Conservation (phyloP, 1,140 invertebrate species). For the Ephestia elutella region DNA sequence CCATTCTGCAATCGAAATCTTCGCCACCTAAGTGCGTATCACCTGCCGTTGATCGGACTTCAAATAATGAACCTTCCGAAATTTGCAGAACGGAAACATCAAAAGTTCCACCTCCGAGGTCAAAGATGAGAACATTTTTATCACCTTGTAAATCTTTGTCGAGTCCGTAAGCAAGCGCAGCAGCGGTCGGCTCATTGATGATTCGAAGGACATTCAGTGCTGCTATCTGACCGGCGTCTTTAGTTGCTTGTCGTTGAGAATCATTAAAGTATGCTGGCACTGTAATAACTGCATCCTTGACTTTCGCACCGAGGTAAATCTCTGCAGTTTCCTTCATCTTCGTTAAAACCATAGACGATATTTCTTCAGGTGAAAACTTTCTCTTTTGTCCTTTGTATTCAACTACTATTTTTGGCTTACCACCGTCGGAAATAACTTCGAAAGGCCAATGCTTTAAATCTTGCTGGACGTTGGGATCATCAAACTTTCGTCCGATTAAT, state of each 20-base stretch:
- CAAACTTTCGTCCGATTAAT: constrained; percentile 84
- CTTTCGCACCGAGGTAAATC: constrained; percentile 75
- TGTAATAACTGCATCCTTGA: constrained; percentile 80
- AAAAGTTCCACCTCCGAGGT: constrained; percentile 84
- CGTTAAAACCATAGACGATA: constrained; percentile 89
- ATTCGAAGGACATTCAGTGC: constrained; percentile 89
- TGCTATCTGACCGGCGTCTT: constrained; percentile 85
- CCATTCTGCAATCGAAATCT: constrained; percentile 88
- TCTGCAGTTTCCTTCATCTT: constrained; percentile 84
- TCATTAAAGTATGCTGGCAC: constrained; percentile 82
- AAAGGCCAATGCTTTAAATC: constrained; percentile 90
- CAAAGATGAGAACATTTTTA: constrained; percentile 84
- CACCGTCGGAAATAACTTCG: constrained; percentile 78
- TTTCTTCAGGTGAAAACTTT: constrained; percentile 88
- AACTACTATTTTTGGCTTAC: constrained; percentile 85
- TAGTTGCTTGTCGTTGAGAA: constrained; percentile 79
- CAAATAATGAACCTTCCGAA: constrained; percentile 86
- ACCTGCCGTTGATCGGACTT: constrained; percentile 87
- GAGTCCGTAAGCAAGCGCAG: constrained; percentile 88
- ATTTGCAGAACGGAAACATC: constrained; percentile 93
- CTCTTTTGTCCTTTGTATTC: constrained; percentile 86
- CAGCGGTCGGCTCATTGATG: constrained; percentile 88
- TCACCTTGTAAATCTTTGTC: constrained; percentile 90
- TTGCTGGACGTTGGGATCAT: constrained; percentile 83
- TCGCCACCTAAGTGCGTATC: constrained; percentile 85